These are phyloP conservation scores for Reticulitermes lucifugus DNA, from an alignment of 2,888 invertebrate genomes.

Conservation along the genomic window DNA sequence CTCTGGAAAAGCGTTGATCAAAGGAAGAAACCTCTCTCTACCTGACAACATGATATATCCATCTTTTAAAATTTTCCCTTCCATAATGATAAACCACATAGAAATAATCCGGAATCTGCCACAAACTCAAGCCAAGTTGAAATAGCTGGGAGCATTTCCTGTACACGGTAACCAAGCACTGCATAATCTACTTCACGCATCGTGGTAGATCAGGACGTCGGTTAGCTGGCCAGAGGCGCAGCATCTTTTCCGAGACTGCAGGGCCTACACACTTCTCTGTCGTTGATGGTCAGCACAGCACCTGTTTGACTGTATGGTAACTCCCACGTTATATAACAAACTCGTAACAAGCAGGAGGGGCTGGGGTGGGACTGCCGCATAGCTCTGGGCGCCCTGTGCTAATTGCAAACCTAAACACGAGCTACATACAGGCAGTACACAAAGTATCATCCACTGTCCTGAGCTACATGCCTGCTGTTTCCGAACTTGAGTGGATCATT, in stretches of 20 bases:
- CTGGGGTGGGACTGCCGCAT: background rate
- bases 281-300: slow-evolving; percentile 15
- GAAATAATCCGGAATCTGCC: background rate
- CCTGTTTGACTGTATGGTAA: slow-evolving; percentile 13
- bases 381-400: slow-evolving; percentile 8
- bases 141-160: background rate
- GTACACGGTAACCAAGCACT: slow-evolving; percentile 4
- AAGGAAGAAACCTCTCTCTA: too few species aligned
- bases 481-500: background rate
- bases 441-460: background rate
- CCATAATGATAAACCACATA: background rate
- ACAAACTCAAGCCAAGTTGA: background rate
- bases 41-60: too few species aligned
- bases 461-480: background rate
- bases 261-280: background rate
- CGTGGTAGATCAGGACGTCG: background rate
- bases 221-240: background rate
- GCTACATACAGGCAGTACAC: slow-evolving; percentile 1
- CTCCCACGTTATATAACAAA: slow-evolving; percentile 23
- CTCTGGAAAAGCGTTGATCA: too few species aligned
- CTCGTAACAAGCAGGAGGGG: slow-evolving; percentile 13
- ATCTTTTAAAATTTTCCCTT: background rate
- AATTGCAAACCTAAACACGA: slow-evolving; percentile 25
- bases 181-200: background rate
- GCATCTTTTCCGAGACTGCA: background rate